Conservation (phyloP, 2,888 invertebrate species). For the Chromoteleia sp. region DNA sequence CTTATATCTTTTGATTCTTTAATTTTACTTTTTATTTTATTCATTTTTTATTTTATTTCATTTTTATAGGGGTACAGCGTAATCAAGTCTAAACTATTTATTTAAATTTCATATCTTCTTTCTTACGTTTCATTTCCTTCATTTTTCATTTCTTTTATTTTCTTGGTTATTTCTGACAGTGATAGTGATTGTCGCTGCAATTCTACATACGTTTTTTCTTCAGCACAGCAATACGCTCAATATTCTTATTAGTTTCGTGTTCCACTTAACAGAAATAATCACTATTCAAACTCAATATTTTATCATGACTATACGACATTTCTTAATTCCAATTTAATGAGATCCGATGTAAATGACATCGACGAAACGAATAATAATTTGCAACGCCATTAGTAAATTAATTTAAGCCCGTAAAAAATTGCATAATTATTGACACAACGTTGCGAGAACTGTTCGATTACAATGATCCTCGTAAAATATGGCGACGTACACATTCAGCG, state of each 20-base stretch:
- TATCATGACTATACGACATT: neutral
- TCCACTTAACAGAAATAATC: conserved; percentile 19
- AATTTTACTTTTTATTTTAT: no score
- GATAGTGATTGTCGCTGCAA: no score
- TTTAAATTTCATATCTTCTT: no score
- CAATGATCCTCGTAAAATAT: conserved; percentile 14
- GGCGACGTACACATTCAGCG: neutral
- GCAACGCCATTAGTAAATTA: conserved; percentile 33
- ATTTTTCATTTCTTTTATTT: no score
- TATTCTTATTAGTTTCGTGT: neutral
- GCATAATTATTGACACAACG: conserved; percentile 29
- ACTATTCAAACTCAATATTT: conserved; percentile 14
- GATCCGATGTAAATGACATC: conserved; percentile 29
- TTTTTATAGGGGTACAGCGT: no score
- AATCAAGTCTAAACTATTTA: no score
- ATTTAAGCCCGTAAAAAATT: conserved; percentile 19
- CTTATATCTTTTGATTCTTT: no score
- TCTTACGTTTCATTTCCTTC: no score
- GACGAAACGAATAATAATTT: neutral
- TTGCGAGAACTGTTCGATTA: conserved; percentile 5
- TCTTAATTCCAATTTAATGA: conserved; percentile 34
- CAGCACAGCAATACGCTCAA: no score
- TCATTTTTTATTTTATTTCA: no score
- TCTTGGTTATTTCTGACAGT: no score
- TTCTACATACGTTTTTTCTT: no score